Evolutionary conservation across 2,888 invertebrate genomes (phyloP).

Genomic region (Crocallis elinguaria): DNA sequence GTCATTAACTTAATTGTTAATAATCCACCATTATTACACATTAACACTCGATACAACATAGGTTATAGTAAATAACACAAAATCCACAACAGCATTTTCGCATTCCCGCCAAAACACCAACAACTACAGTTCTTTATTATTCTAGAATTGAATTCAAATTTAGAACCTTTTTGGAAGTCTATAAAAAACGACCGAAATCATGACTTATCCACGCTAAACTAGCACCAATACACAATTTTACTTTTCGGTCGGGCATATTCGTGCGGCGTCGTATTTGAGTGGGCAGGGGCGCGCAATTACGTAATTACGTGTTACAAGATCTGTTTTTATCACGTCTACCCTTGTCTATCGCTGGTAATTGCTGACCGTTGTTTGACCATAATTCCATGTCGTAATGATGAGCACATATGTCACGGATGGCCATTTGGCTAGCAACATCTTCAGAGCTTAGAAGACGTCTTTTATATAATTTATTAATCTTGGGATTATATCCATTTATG

Average conservation of each 20-base stretch:
- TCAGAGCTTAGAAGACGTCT: conserved; percentile 6
- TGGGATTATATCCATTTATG: too few relatives aligned
- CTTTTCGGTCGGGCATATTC: conserved; percentile 78
- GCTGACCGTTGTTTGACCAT: conserved; percentile 75
- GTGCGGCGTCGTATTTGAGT: conserved; percentile 78
- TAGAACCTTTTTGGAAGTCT: too few relatives aligned
- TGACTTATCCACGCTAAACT: conserved; percentile 45
- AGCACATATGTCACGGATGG: conserved; percentile 51
- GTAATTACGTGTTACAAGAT: conserved; percentile 84
- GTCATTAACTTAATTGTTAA: too few relatives aligned
- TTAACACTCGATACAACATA: too few relatives aligned
- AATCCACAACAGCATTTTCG: too few relatives aligned
- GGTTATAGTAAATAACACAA: too few relatives aligned
- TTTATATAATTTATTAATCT: conserved; percentile 14
- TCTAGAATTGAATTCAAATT: too few relatives aligned
- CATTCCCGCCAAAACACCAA: too few relatives aligned
- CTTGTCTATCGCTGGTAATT: conserved; percentile 82
- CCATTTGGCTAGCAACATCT: conserved; percentile 27
- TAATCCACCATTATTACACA: too few relatives aligned
- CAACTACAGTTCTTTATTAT: too few relatives aligned
- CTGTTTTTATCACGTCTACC: conserved; percentile 85
- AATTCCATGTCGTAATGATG: conserved; percentile 66
- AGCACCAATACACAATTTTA: conserved; percentile 53
- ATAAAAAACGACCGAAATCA: too few relatives aligned
- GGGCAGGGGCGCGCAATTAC: conserved; percentile 79